A percentile compares a stretch with the other conserved stretches of the same genome.
phyloP scores from a whole-genome alignment of 35 echinoderm and acorn worm genomes.

The Acanthaster planci region DNA sequence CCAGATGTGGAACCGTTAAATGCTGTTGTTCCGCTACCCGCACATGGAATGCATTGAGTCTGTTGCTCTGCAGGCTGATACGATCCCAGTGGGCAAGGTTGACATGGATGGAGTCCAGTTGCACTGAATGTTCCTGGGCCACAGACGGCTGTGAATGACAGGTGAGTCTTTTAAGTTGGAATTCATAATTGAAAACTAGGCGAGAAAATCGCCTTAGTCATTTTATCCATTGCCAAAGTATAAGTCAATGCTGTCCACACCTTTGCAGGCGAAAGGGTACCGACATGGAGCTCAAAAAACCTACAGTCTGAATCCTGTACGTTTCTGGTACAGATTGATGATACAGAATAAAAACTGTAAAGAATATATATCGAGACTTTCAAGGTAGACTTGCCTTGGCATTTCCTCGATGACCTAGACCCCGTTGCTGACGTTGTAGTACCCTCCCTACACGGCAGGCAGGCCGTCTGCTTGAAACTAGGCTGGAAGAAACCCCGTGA shows the following conservation, averaged over 20 bases:
- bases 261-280: no score
- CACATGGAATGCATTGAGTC: constrained; percentile 24
- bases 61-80: constrained; percentile 29
- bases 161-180: no score
- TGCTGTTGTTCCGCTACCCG: constrained; percentile 11
- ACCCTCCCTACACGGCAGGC: constrained; percentile 22
- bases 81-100: constrained; percentile 35
- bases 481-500: constrained; percentile 34
- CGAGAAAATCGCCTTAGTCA: no score
- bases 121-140: constrained; percentile 6
- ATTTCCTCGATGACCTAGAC: not conserved
- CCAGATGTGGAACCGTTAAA: constrained; percentile 7
- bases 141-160: not conserved
- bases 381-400: constrained; percentile 27
- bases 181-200: no score
- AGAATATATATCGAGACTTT: no score
- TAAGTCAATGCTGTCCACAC: no score
- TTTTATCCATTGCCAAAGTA: no score
- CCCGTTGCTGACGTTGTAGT: constrained; percentile 35
- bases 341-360: no score
- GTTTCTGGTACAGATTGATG: no score
- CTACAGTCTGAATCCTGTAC: no score
- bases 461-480: not conserved
- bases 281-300: no score
- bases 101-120: constrained; percentile 33